These are phyloP conservation scores for Caerostris darwini DNA, from an alignment of 1,140 invertebrate genomes.

Conservation along the genomic window DNA sequence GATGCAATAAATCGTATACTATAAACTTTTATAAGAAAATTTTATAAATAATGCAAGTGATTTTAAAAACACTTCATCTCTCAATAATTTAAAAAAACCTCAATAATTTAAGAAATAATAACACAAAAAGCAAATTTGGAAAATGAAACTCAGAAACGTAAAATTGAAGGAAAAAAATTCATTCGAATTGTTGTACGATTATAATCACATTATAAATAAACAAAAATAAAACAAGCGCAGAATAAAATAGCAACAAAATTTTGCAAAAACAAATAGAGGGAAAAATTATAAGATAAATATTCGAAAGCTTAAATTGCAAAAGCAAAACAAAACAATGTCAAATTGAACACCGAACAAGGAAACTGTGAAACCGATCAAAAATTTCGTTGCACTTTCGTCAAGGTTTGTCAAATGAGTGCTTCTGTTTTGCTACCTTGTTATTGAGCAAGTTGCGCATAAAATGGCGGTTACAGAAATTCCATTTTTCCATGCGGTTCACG, in stretches of 20 bases:
- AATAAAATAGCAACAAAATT: not conserved
- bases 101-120: too few relatives aligned
- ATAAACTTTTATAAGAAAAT: too few relatives aligned
- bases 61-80: too few relatives aligned
- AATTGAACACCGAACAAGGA: not conserved
- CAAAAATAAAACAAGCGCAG: not conserved
- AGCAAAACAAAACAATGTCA: not conserved
- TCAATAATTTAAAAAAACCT: too few relatives aligned
- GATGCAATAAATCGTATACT: too few relatives aligned
- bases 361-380: not conserved
- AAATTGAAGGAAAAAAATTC: not conserved
- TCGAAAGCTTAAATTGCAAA: not conserved
- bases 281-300: not conserved
- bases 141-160: not conserved
- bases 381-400: not conserved
- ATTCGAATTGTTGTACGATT: not conserved
- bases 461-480: not conserved
- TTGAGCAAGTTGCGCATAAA: constrained; percentile 11
- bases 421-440: constrained; percentile 9
- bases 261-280: not conserved
- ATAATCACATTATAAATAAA: not conserved
- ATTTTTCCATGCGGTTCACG: not conserved
- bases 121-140: not conserved
- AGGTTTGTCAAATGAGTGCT: constrained; percentile 10
- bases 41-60: too few relatives aligned